These are phyloP conservation scores for Autographa gamma DNA, from an alignment of 2,888 invertebrate genomes.

Conservation along the genomic window DNA sequence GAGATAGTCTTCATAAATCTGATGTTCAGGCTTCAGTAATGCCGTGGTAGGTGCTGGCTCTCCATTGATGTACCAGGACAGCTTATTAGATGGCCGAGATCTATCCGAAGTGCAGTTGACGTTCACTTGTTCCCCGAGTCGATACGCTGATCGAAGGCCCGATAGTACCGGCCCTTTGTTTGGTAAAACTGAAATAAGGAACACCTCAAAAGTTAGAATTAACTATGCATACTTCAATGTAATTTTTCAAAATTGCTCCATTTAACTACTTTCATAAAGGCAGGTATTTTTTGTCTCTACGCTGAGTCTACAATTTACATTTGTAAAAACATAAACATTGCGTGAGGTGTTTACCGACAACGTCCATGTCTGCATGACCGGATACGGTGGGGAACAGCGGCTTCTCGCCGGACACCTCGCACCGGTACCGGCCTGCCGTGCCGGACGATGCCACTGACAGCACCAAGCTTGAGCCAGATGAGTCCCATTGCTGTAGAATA, in stretches of 20 bases:
- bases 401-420: conserved; percentile 92
- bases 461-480: conserved; percentile 88
- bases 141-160: conserved; percentile 92
- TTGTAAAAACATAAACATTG: not conserved
- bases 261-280: not conserved
- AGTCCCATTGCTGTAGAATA: conserved; percentile 84
- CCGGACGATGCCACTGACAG: conserved; percentile 89
- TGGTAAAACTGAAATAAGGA: conserved; percentile 89
- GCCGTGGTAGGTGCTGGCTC: conserved; percentile 89
- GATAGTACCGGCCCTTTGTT: conserved; percentile 92
- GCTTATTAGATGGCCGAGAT: conserved; percentile 92
- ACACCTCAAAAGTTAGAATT: too few relatives aligned
- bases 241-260: too few relatives aligned
- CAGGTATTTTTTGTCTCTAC: not conserved
- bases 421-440: conserved; percentile 91
- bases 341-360: conserved; percentile 88
- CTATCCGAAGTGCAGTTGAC: conserved; percentile 94
- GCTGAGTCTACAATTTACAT: not conserved
- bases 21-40: conserved; percentile 57
- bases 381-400: conserved; percentile 92
- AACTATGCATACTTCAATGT: too few relatives aligned
- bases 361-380: conserved; percentile 91
- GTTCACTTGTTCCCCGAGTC: conserved; percentile 92
- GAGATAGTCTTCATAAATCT: conserved; percentile 85
- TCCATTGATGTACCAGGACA: conserved; percentile 95